Evolutionary conservation across 2,113 vertebrate genomes (phyloP), one percentile per base, ranked within the genome.

Genomic region (Butorides virescens): DNA sequence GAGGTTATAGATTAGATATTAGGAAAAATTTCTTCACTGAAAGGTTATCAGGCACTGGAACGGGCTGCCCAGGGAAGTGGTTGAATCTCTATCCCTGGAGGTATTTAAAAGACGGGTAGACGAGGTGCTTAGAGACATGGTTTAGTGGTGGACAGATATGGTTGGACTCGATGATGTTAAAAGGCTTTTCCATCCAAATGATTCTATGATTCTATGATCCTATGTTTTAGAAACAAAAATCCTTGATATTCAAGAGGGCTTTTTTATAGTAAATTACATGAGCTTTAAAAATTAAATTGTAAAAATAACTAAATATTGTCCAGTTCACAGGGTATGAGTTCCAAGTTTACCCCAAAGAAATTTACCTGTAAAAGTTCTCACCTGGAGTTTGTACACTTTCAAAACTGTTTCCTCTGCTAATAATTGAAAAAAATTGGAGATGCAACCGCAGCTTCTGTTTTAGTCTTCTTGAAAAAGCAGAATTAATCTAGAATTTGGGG

Each of bases 381-480:
- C 8, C 50, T 26, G 6, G 13, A 74, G 5, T 39, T 53, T 73
- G 16, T 52, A 37, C 2, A 15, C 9, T 52, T 73, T 58, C 7
- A 47, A 36, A 62, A 39, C 2, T 10, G 7, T 59, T 79, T 75
- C 47, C 9, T 15, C 2, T 86, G 23, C 3, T 58, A 74, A 42
- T 42, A 14, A n/a, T 3, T n/a, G 5, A 27, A 23, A 59, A 49
- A 32, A 29, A 27, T 12, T 5, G 6, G 19, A 61, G 37, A 32
- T 19, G 5, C 11, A 87, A 46, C 27, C 70, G 32, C 6, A 85
- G 2, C 4, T 61, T 61, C 19, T 47, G 3, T 7, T 70, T 61
- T 13, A 5, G 0, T 88, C 44, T n/a, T 58, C 49, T 46, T 39
- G 18, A 37, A 44, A 18, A 23, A 2, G 0, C 4, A 50, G 5